phyloP scores from a whole-genome alignment of 2,113 vertebrate genomes.

The Rhea americana region DNA sequence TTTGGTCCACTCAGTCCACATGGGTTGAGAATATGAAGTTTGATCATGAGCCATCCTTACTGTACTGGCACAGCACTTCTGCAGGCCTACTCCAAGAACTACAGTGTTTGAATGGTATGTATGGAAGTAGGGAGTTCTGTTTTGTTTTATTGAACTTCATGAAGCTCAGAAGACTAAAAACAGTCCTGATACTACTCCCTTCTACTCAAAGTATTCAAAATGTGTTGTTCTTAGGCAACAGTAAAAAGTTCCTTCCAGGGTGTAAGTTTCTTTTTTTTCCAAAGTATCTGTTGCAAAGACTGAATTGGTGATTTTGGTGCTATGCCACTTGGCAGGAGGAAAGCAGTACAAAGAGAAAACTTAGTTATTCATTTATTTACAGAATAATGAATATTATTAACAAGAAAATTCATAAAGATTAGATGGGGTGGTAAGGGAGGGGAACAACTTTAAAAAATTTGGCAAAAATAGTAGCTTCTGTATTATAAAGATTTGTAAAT shows the following conservation, averaged over 20 bases:
- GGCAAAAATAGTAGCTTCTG: neutral
- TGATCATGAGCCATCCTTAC: neutral
- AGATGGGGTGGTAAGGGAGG: neutral
- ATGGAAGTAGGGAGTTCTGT: neutral
- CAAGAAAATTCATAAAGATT: conserved; percentile 59
- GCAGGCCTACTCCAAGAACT: neutral
- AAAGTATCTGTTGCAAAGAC: neutral
- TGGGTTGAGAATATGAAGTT: neutral
- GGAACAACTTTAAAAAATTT: neutral
- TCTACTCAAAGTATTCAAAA: neutral
- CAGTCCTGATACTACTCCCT: neutral
- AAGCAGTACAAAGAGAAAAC: neutral
- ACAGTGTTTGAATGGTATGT: neutral
- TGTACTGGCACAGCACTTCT: neutral
- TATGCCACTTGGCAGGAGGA: neutral
- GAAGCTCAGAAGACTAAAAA: neutral
- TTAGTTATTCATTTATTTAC: neutral
- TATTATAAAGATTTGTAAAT: neutral
- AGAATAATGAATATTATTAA: conserved; percentile 39
- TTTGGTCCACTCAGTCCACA: neutral
- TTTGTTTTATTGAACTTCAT: neutral
- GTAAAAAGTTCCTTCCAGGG: neutral
- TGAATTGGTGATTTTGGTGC: neutral
- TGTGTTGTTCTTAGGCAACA: neutral
- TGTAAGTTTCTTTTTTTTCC: neutral